Percentiles rank a stretch among this genome's conserved stretches.
phyloP scores from a whole-genome alignment of 2,113 vertebrate genomes.

The Nibea albiflora region DNA sequence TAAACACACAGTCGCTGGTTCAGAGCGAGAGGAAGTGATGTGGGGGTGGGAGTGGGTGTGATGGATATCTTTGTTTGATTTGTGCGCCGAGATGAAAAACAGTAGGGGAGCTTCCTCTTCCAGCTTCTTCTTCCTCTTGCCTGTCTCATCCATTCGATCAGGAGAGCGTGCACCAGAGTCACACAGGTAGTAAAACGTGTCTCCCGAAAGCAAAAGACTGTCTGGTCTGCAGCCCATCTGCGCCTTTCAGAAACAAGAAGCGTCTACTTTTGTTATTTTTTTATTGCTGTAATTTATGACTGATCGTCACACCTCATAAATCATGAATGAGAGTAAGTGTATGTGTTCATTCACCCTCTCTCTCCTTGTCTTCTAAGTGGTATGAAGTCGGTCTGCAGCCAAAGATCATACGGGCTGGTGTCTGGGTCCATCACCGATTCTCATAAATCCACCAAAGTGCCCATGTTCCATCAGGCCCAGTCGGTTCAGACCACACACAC shows the following conservation, averaged over 20 bases:
- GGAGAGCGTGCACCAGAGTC: constrained; percentile 25
- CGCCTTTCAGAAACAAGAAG: constrained; percentile 46
- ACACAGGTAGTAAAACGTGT: constrained; percentile 58
- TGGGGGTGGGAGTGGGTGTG: constrained; percentile 69
- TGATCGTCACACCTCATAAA: constrained; percentile 65
- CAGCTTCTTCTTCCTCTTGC: constrained; percentile 48
- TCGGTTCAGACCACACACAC: constrained; percentile 63
- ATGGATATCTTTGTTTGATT: constrained; percentile 81
- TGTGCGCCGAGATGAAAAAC: constrained; percentile 62
- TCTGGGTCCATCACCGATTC: constrained; percentile 45
- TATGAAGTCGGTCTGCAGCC: constrained; percentile 59
- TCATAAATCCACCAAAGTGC: constrained; percentile 66
- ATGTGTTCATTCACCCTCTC: constrained; percentile 11
- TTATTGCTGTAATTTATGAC: constrained; percentile 76
- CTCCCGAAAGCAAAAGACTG: constrained; percentile 38
- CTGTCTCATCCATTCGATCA: constrained; percentile 45
- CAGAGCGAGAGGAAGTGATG: constrained; percentile 40
- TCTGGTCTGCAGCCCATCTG: constrained; percentile 74
- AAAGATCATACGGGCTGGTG: constrained; percentile 51
- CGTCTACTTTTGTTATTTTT: constrained; percentile 71
- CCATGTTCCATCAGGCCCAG: constrained; percentile 49
- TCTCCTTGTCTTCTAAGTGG: constrained; percentile 52
- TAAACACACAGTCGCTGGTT: constrained; percentile 69
- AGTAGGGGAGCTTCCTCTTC: constrained; percentile 63
- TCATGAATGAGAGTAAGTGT: constrained; percentile 48